Evolutionary conservation across 2,888 invertebrate species (phyloP).

Genomic region (Synergus gifuensis): DNA sequence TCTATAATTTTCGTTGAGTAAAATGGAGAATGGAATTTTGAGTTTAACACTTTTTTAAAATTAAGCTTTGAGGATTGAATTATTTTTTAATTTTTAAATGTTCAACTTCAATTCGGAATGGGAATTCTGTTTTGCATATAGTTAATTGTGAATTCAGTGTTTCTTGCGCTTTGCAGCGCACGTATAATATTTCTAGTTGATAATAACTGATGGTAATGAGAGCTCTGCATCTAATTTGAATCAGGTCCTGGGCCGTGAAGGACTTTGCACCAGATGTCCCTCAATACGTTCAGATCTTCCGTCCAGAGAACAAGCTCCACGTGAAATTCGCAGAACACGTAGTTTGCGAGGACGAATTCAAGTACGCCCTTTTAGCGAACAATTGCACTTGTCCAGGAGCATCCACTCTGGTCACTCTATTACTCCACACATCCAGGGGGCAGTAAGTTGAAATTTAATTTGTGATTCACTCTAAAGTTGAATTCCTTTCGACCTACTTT

Average conservation of each 20-base stretch:
- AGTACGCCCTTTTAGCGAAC: conserved; percentile 97
- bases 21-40: no score
- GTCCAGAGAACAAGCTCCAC: conserved; percentile 98
- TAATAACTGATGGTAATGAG: neutral
- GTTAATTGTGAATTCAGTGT: no score
- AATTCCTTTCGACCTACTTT: neutral
- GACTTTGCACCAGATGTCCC: conserved; percentile 98
- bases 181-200: neutral
- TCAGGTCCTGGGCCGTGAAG: conserved; percentile 97
- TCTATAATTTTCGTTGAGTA: no score
- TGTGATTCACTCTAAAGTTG: neutral
- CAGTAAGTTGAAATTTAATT: conserved; percentile 86
- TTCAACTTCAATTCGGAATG: no score
- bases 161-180: no score
- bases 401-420: conserved; percentile 95
- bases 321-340: conserved; percentile 99
- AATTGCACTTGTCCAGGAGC: conserved; percentile 99
- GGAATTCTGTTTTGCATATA: no score
- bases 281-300: conserved; percentile 98
- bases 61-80: no score
- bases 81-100: no score
- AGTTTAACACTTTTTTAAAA: no score
- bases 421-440: conserved; percentile 97
- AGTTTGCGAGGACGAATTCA: conserved; percentile 99
- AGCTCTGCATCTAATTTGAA: conserved; percentile 11